phyloP scores from a whole-genome alignment of 1,140 invertebrate species.

The Drosophila arawakana region DNA sequence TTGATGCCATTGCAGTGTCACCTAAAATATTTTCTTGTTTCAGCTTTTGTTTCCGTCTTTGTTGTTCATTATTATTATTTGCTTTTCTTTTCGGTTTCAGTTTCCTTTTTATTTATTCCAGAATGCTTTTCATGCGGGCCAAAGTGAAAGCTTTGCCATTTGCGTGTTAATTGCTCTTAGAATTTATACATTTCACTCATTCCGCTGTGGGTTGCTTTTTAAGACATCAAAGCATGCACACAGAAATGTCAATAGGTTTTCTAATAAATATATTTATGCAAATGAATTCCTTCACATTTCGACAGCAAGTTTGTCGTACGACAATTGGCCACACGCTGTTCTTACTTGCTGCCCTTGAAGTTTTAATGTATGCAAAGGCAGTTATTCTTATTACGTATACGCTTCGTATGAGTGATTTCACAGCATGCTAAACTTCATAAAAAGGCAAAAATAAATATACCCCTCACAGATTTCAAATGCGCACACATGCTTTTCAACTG shows the following conservation, averaged over 20 bases:
- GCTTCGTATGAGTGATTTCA: conserved; percentile 61
- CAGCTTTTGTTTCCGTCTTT: conserved; percentile 57
- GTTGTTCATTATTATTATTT: conserved; percentile 33
- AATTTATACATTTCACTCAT: conserved; percentile 43
- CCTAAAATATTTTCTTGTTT: conserved; percentile 31
- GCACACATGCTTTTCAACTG: not conserved
- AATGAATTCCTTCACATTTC: conserved; percentile 64
- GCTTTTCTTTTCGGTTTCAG: conserved; percentile 18
- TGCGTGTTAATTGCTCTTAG: conserved; percentile 68
- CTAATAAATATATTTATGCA: conserved; percentile 76
- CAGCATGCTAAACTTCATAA: conserved; percentile 46
- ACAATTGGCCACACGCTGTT: conserved; percentile 61
- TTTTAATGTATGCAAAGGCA: conserved; percentile 66
- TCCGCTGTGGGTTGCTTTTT: conserved; percentile 42
- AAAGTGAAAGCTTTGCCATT: conserved; percentile 66
- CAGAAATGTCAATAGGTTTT: conserved; percentile 32
- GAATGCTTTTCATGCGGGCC: conserved; percentile 32
- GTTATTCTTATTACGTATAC: conserved; percentile 53
- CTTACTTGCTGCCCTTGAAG: conserved; percentile 21
- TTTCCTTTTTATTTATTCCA: conserved; percentile 33
- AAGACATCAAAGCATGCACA: conserved; percentile 59
- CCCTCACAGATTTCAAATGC: not conserved
- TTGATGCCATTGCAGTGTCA: conserved; percentile 72
- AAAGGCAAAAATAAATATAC: conserved; percentile 13
- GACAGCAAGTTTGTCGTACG: conserved; percentile 27